phyloP scores from a whole-genome alignment of 2,113 vertebrate genomes.

The human region GRCh38 chr13:88236501-88237000 shows the following conservation, averaged over 20 bases:
- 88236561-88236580: rapidly evolving
- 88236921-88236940: not conserved
- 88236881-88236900: not conserved
- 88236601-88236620: not conserved
- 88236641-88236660: no score
- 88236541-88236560: not conserved
- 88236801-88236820: not conserved
- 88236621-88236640: not conserved
- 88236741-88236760: not conserved
- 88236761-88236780: not conserved
- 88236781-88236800: not conserved
- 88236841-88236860: not conserved
- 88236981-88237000: not conserved
- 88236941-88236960: not conserved
- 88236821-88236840: not conserved
- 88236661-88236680: rapidly evolving
- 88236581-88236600: no score
- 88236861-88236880: not conserved
- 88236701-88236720: not conserved
- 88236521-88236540: not conserved
- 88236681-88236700: not conserved
- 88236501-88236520: no score
- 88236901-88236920: not conserved
- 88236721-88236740: not conserved
- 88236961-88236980: not conserved